Evolutionary conservation across 2,797 vertebrate genomes (phyloP), one percentile per base, ranked within the genome.

Genomic region (Helostoma temminkii): DNA sequence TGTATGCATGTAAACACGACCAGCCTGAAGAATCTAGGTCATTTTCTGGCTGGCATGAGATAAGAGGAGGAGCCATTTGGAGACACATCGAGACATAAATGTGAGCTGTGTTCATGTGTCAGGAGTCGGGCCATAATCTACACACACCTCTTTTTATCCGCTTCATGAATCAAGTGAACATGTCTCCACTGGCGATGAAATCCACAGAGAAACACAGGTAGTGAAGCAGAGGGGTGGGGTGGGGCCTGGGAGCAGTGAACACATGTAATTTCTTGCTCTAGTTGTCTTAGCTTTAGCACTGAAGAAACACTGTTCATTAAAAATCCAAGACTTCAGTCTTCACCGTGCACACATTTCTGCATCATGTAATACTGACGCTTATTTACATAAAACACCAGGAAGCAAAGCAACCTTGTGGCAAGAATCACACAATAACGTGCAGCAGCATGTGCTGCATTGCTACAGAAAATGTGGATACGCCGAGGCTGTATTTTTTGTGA

Each of bases 11-110:
- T 85, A 88, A 87, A 89, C 69, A 89, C 77, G 80, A 50, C 54
- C 81, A 72, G 84, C 77, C 79, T 7, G 62, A 30, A 78, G 78
- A 87, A 92, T 85, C 85, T 92, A 63, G 90, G 89, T 92, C 87
- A 90, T 78, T 77, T 86, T 82, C 81, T 64, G 71, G 57, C 71
- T 73, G 78, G 65, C 78, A 84, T 76, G 74, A 80, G 77, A 77
- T 43, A 78, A 83, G 77, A 80, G 66, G 71, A 74, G 82, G 64
- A 46, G 64, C 59, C 11, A 78, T 82, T 80, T 71, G 73, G 74
- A 85, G 84, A 77, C 53, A 46, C 68, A 55, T 37, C 9, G 45
- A 57, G 71, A 47, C 39, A 42, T 43, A 54, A 80, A 81, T 47
- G 78, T 74, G 66, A 11, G 64, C 68, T 0, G 76, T 11, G 69